Conservation (phyloP, 1,140 invertebrate species). For the Drosophila gunungcola region DNA sequence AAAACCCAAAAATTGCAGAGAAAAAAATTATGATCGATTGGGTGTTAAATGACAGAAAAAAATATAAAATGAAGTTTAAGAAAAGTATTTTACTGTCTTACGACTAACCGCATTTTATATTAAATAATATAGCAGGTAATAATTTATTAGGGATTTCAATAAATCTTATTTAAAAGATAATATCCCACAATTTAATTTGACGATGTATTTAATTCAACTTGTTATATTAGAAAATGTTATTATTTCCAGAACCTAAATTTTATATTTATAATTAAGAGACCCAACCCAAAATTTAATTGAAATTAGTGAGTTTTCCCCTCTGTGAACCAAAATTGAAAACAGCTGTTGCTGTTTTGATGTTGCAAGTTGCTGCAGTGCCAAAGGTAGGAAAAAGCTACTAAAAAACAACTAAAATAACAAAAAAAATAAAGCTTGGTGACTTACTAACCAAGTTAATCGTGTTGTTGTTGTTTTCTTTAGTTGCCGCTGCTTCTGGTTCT, state of each 20-base stretch:
- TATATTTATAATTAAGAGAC: too few species aligned
- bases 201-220: too few species aligned
- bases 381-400: too few species aligned
- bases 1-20: conserved; percentile 2
- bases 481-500: neutral
- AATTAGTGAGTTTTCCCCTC: neutral
- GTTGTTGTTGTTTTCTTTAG: conserved; percentile 5
- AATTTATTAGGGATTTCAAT: too few species aligned
- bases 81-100: too few species aligned
- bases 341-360: conserved; percentile 44
- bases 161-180: too few species aligned
- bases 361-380: conserved; percentile 9
- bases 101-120: too few species aligned
- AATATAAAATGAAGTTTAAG: too few species aligned
- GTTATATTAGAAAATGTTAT: too few species aligned
- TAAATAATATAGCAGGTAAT: too few species aligned
- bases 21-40: neutral
- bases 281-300: neutral
- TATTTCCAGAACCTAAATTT: too few species aligned
- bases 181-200: too few species aligned
- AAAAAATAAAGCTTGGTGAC: conserved; percentile 8
- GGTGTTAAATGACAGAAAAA: neutral
- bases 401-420: neutral
- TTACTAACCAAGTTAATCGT: conserved; percentile 19
- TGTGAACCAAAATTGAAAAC: conserved; percentile 46